Conservation (phyloP, 2,888 invertebrate species). For the Tribolium freemani region DNA sequence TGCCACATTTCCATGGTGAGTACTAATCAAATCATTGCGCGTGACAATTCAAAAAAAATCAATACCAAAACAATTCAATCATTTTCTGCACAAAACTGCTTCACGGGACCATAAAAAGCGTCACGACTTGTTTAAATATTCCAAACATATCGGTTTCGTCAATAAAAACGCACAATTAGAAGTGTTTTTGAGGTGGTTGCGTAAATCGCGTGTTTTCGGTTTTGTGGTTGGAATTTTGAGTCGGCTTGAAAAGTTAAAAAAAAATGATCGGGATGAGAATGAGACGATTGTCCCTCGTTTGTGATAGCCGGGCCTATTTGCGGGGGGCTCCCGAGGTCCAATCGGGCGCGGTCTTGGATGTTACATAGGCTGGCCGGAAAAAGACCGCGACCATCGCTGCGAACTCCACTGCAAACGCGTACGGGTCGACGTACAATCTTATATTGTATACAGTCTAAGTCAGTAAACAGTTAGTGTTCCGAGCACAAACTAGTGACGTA, state of each 20-base stretch:
- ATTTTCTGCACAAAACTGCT: background rate
- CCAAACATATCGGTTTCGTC: background rate
- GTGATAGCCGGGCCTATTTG: slow-evolving; percentile 53
- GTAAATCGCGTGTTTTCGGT: slow-evolving; percentile 4
- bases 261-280: background rate
- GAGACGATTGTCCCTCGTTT: slow-evolving; percentile 49
- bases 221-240: slow-evolving; percentile 1
- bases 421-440: slow-evolving; percentile 52
- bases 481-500: slow-evolving; percentile 64
- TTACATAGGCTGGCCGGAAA: background rate
- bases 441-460: slow-evolving; percentile 50
- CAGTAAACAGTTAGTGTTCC: slow-evolving; percentile 53
- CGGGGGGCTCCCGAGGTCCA: slow-evolving; percentile 42
- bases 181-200: slow-evolving; percentile 1
- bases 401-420: slow-evolving; percentile 43
- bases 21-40: background rate
- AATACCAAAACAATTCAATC: background rate
- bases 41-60: background rate
- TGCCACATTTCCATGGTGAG: background rate
- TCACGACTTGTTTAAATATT: background rate
- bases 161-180: slow-evolving; percentile 16
- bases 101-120: background rate
- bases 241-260: background rate
- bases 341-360: slow-evolving; percentile 30
- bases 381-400: slow-evolving; percentile 25